These are phyloP conservation scores for Anthophora plumipes DNA, from an alignment of 2,888 invertebrate genomes.

Conservation along the genomic window DNA sequence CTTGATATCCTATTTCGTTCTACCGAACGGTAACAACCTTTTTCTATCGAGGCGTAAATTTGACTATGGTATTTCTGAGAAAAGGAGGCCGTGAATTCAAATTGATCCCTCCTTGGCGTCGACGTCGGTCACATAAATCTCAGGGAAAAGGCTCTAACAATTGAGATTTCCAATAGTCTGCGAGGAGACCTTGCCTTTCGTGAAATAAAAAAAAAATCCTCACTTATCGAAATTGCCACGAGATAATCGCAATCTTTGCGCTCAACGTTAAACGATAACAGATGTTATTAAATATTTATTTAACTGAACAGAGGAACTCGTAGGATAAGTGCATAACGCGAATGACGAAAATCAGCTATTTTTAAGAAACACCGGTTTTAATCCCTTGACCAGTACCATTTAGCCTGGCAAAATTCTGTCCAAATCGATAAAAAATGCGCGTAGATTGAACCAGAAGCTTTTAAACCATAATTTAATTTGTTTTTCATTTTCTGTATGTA, in stretches of 20 bases:
- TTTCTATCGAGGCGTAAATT: conserved; percentile 50
- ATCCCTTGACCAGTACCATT: too few species aligned
- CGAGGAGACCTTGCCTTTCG: background rate
- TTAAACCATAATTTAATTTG: too few species aligned
- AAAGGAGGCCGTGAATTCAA: conserved; percentile 61
- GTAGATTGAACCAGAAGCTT: too few species aligned
- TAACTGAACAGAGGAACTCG: too few species aligned
- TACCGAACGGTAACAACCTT: conserved; percentile 35
- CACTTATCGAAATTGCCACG: conserved; percentile 51
- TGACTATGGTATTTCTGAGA: conserved; percentile 35
- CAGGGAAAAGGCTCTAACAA: conserved; percentile 32
- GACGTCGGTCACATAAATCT: conserved; percentile 62
- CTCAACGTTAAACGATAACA: background rate
- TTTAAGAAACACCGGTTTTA: too few species aligned
- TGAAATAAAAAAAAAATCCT: conserved; percentile 38
- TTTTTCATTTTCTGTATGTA: too few species aligned
- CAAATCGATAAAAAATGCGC: too few species aligned
- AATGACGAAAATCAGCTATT: too few species aligned
- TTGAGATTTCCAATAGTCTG: conserved; percentile 40
- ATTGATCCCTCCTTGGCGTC: conserved; percentile 60
- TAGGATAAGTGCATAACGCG: too few species aligned
- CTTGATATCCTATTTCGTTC: conserved; percentile 38
- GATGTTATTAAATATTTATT: too few species aligned
- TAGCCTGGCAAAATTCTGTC: too few species aligned
- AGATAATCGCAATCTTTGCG: conserved; percentile 9